Conservation (phyloP, 2,797 vertebrate species). For the Hemitrygon akajei region DNA sequence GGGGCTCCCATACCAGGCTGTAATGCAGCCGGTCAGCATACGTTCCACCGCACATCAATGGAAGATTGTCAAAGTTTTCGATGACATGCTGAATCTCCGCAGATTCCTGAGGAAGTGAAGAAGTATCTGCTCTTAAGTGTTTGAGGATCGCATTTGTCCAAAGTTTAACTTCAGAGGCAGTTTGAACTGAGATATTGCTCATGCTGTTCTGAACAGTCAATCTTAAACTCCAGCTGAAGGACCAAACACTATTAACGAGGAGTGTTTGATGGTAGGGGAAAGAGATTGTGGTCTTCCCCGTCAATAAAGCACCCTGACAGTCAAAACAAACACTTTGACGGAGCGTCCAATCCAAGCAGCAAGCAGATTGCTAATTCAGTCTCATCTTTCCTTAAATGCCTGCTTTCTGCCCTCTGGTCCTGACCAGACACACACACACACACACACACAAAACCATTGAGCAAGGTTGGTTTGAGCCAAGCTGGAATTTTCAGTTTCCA, state of each 20-base stretch:
- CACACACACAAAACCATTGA: neutral
- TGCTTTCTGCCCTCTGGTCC: neutral
- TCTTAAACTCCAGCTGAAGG: no score
- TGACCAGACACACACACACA: no score
- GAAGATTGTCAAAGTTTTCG: no score
- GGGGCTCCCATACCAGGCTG: no score
- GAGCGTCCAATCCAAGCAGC: slow-evolving; percentile 26
- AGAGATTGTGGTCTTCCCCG: slow-evolving; percentile 60
- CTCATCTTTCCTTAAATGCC: neutral
- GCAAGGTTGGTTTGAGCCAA: neutral
- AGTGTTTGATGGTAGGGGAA: slow-evolving; percentile 55
- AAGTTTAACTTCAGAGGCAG: neutral
- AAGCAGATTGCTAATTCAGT: neutral
- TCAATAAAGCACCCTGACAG: slow-evolving; percentile 69
- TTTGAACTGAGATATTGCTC: neutral
- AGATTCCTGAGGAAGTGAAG: no score
- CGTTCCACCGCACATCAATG: no score
- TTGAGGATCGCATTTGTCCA: no score
- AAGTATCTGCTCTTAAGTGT: no score
- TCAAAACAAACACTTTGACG: slow-evolving; percentile 60
- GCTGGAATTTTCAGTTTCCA: neutral
- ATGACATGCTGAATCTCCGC: no score
- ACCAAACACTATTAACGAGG: slow-evolving; percentile 61
- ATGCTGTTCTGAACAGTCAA: neutral
- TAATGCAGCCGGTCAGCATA: no score